Percentiles rank a stretch among this genome's conserved stretches.
phyloP scores from a whole-genome alignment of 2,113 vertebrate genomes.

The Pangasianodon gigas region DNA sequence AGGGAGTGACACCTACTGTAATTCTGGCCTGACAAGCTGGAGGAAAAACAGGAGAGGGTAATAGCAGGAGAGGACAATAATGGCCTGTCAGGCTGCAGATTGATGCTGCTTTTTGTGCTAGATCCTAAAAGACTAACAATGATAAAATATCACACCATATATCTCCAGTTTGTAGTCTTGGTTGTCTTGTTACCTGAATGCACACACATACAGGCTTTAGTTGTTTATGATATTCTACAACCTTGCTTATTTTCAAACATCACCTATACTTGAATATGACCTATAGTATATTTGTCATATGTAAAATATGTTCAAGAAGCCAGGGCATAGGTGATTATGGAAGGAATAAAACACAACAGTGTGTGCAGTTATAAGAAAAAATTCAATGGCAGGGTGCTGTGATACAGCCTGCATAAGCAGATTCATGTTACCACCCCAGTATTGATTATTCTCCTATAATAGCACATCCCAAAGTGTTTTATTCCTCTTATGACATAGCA shows the following conservation, averaged over 20 bases:
- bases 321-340: not conserved
- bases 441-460: not conserved
- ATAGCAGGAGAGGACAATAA: conserved; percentile 38
- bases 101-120: conserved; percentile 48
- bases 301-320: not conserved
- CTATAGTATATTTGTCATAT: not conserved
- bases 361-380: not conserved
- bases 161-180: conserved; percentile 26
- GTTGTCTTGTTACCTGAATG: not conserved
- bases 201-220: not conserved
- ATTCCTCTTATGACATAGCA: not conserved
- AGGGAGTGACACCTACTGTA: conserved; percentile 40
- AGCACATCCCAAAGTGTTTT: not conserved
- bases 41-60: conserved; percentile 40
- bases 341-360: not conserved
- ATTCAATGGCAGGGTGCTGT: not conserved
- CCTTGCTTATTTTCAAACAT: not conserved
- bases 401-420: not conserved
- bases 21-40: conserved; percentile 28
- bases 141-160: conserved; percentile 41
- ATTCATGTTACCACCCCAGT: not conserved
- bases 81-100: conserved; percentile 38
- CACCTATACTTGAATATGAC: not conserved
- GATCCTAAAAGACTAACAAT: conserved; percentile 39
- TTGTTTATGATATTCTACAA: not conserved